phyloP scores from a whole-genome alignment of 1,140 invertebrate genomes.

The Kradibia gibbosae region DNA sequence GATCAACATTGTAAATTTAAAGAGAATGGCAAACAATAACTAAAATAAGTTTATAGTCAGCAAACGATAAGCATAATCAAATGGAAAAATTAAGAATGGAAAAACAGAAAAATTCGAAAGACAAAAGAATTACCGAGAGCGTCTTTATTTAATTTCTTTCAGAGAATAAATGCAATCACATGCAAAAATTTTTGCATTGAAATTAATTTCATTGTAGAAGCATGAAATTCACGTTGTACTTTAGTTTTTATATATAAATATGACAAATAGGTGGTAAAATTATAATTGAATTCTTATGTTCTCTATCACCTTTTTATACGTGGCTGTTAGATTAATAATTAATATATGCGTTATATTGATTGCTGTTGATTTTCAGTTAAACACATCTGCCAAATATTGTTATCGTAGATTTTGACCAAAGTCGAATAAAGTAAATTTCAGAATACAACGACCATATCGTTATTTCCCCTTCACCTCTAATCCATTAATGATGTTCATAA shows the following conservation, averaged over 20 bases:
- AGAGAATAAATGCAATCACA: neutral
- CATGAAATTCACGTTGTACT: constrained; percentile 34
- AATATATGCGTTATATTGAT: neutral
- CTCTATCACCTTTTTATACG: neutral
- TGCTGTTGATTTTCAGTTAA: constrained; percentile 65
- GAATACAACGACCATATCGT: constrained; percentile 52
- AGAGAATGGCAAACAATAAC: neutral
- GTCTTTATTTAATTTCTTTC: constrained; percentile 13
- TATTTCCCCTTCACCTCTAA: neutral
- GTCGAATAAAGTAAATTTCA: constrained; percentile 72
- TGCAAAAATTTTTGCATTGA: constrained; percentile 35
- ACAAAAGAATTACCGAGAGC: neutral
- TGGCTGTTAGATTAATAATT: constrained; percentile 4
- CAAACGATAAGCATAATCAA: constrained; percentile 19
- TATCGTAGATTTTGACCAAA: constrained; percentile 72
- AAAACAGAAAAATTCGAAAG: neutral
- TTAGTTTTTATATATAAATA: constrained; percentile 19
- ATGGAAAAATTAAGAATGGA: constrained; percentile 15
- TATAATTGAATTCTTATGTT: too few relatives aligned
- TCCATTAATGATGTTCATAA: neutral
- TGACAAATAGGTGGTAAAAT: constrained; percentile 12
- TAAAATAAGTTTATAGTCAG: constrained; percentile 25
- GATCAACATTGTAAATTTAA: constrained; percentile 26
- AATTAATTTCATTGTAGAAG: constrained; percentile 30
- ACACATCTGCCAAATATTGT: constrained; percentile 72